These are phyloP conservation scores for Seira musarum DNA, from an alignment of 2,888 invertebrate genomes.

Conservation along the genomic window DNA sequence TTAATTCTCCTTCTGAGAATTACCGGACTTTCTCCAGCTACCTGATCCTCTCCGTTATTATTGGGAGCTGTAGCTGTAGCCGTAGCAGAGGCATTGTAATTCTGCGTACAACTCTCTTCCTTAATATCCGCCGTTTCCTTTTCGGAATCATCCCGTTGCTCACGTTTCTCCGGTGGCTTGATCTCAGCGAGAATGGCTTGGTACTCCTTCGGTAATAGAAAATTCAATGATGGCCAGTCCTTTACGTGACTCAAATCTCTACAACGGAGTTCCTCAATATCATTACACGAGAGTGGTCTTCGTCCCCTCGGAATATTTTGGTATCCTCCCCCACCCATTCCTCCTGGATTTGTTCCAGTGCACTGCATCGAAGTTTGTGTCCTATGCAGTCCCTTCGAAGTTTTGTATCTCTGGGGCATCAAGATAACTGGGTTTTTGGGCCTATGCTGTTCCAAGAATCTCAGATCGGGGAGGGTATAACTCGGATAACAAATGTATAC, in stretches of 20 bases:
- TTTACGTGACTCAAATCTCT: constrained; percentile 88
- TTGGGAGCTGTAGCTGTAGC: constrained; percentile 22
- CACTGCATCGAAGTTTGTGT: constrained; percentile 56
- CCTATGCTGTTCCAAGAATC: constrained; percentile 77
- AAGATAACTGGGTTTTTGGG: constrained; percentile 78
- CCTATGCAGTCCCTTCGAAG: constrained; percentile 56
- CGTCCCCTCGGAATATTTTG: constrained; percentile 65
- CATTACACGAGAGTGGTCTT: constrained; percentile 85
- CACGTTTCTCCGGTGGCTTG: constrained; percentile 71
- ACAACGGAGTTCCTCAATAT: constrained; percentile 85
- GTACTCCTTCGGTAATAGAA: constrained; percentile 89
- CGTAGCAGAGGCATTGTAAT: constrained; percentile 14
- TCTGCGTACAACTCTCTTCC: constrained; percentile 49
- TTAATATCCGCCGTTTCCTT: constrained; percentile 57
- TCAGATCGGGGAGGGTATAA: constrained; percentile 90
- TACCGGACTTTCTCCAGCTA: constrained; percentile 55
- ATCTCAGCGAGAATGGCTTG: constrained; percentile 84
- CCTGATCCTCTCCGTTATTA: constrained; percentile 33
- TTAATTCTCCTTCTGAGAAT: constrained; percentile 41
- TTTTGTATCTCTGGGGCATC: constrained; percentile 78
- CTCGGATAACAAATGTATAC: constrained; percentile 93
- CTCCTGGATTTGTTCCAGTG: constrained; percentile 69
- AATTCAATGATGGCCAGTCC: constrained; percentile 95
- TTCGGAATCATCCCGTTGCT: constrained; percentile 56
- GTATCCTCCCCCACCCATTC: constrained; percentile 65